These are phyloP conservation scores for Takifugu flavidus DNA, from an alignment of 2,113 vertebrate species.

Conservation along the genomic window DNA sequence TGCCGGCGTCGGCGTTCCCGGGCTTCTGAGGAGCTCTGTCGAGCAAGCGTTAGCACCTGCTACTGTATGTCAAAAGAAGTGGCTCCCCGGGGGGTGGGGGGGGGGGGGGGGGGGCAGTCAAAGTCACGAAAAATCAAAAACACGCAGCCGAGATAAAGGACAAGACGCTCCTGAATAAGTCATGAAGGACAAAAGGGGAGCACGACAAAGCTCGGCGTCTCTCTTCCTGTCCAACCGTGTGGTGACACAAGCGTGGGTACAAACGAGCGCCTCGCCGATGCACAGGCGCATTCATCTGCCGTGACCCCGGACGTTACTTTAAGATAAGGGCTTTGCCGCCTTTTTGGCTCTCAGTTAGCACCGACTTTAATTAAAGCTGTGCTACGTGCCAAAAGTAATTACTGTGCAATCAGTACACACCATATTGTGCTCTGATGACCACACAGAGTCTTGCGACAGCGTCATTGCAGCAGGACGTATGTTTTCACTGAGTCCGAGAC, in stretches of 20 bases:
- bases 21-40: constrained; percentile 45
- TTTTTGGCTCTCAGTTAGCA: neutral
- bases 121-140: constrained; percentile 30
- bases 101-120: constrained; percentile 28
- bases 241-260: constrained; percentile 22
- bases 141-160: constrained; percentile 31
- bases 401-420: too few relatives aligned
- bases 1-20: constrained; percentile 42
- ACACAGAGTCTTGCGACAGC: too few relatives aligned
- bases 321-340: constrained; percentile 18
- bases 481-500: too few relatives aligned
- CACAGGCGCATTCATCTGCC: constrained; percentile 12
- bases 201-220: constrained; percentile 41
- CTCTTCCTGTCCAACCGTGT: constrained; percentile 39
- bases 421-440: too few relatives aligned
- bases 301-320: constrained; percentile 32
- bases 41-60: constrained; percentile 27
- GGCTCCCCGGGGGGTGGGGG: constrained; percentile 32
- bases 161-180: constrained; percentile 55
- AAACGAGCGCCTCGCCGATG: constrained; percentile 51
- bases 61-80: constrained; percentile 24
- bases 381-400: constrained; percentile 2
- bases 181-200: constrained; percentile 56
- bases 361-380: constrained; percentile 9
- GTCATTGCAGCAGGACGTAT: too few relatives aligned